Percentiles rank a stretch among this genome's conserved stretches.
These are phyloP conservation scores for Penaeus chinensis DNA, from an alignment of 1,140 invertebrate species.

Conservation along the genomic window DNA sequence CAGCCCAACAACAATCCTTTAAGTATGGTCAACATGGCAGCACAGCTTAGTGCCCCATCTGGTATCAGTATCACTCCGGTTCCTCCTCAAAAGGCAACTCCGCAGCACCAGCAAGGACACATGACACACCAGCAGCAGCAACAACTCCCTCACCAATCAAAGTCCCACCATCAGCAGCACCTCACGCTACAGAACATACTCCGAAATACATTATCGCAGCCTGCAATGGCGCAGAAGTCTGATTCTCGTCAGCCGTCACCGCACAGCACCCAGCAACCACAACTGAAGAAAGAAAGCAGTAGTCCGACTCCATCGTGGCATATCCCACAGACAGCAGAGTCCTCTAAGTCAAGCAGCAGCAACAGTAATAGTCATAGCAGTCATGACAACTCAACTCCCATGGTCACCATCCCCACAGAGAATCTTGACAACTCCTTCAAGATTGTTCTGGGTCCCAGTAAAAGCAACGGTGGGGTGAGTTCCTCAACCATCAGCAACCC, in stretches of 20 bases:
- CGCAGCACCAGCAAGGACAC: conserved; percentile 63
- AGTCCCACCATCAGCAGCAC: conserved; percentile 43
- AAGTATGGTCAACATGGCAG: conserved; percentile 48
- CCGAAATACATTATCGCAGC: conserved; percentile 54
- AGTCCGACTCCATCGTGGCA: conserved; percentile 63
- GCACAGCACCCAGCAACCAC: conserved; percentile 65
- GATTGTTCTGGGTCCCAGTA: conserved; percentile 56
- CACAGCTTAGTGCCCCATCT: conserved; percentile 47
- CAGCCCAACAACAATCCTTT: conserved; percentile 45
- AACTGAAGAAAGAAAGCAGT: conserved; percentile 64
- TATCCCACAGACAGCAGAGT: conserved; percentile 60
- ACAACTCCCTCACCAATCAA: conserved; percentile 45
- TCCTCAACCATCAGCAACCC: conserved; percentile 43
- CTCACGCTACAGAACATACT: conserved; percentile 47
- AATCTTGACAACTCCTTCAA: conserved; percentile 63
- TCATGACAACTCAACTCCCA: conserved; percentile 36
- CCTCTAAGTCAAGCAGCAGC: conserved; percentile 23
- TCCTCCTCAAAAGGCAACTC: conserved; percentile 60
- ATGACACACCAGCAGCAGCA: conserved; percentile 60
- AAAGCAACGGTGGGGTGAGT: conserved; percentile 53
- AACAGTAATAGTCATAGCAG: conserved; percentile 18
- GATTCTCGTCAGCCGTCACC: conserved; percentile 65
- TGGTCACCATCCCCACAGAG: conserved; percentile 62
- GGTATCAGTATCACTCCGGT: conserved; percentile 57
- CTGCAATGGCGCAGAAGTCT: conserved; percentile 53